Evolutionary conservation across 2,113 vertebrate species (phyloP), one percentile per base, ranked within the genome.

Genomic region (Cololabis saira): DNA sequence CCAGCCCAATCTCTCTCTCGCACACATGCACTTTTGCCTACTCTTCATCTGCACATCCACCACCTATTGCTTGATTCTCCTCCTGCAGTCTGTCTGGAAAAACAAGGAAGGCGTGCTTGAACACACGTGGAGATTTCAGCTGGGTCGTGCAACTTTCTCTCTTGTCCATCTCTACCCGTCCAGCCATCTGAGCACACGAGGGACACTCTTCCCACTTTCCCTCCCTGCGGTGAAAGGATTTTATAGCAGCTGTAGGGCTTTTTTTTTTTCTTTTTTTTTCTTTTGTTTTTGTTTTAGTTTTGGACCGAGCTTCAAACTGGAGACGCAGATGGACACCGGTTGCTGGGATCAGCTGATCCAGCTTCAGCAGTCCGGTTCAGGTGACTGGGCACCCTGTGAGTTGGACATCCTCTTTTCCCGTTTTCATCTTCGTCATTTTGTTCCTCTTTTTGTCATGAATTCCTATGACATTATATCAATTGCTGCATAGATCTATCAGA

Each of bases 281-380:
- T 37, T 37, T 37, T 37, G 6, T 37, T 37, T 4, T 37, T 37
- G 6, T 37, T 11, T 9, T 37, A 7, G 16, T 37, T 60, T 53
- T 49, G 44, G 52, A 74, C 44, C 15, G n/a, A 48, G 42, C 50
- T 69, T 76, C 91, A 92, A 88, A 72, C 87, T 92, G 92, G 91
- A 91, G 86, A 80, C 82, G 14, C 83, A 67, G 55, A 82, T 79
- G 40, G 78, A 82, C 49, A 66, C 56, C 42, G 81, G 70, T 54
- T 93, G 90, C 87, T 84, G 82, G 91, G 91, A 92, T 91, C 92
- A 90, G 81, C 54, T 92, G 91, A 90, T 93, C 90, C 91, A 92
- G 61, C 85, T 93, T 27, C 90, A 91, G 70, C 73, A 93, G 88
- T 86, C 83, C 4, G 74, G 87, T 74, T 91, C 89, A 12, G 92